Percentiles rank a stretch among this genome's conserved stretches.
phyloP scores from a whole-genome alignment of 2,797 vertebrate genomes.

The Hipposideros larvatus region DNA sequence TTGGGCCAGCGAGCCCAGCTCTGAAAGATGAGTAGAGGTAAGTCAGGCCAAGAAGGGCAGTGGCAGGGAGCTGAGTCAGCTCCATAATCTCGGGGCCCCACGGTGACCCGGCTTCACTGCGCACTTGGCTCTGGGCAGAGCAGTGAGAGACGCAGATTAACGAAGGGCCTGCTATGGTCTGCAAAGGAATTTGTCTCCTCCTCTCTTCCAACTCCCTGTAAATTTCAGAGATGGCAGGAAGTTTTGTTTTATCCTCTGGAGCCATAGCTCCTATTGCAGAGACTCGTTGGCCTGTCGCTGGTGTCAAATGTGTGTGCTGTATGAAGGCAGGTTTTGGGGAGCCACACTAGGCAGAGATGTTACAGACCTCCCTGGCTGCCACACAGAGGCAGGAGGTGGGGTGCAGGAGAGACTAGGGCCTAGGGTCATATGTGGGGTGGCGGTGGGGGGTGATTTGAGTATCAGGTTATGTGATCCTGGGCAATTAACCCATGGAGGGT shows the following conservation, averaged over 20 bases:
- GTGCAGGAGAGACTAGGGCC: neutral
- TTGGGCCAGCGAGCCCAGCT: neutral
- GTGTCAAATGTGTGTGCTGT: neutral
- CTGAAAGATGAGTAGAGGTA: neutral
- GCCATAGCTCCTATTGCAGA: too few relatives aligned
- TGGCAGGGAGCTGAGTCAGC: neutral
- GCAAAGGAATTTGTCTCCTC: neutral
- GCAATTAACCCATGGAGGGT: neutral
- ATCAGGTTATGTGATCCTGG: neutral
- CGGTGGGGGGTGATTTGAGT: neutral
- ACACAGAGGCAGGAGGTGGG: neutral
- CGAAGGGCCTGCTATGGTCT: neutral
- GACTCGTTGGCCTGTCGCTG: neutral
- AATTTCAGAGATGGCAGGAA: neutral
- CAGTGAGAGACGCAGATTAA: neutral
- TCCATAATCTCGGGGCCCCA: neutral
- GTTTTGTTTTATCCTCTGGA: neutral
- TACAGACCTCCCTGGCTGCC: neutral
- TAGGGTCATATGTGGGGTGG: neutral
- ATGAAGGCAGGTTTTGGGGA: neutral
- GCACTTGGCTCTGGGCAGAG: neutral
- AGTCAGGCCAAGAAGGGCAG: neutral
- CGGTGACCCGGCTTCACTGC: neutral
- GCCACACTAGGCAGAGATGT: neutral
- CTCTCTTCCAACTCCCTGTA: neutral